Evolutionary conservation across 1,140 invertebrate species (phyloP), one percentile per base, ranked within the genome.

Genomic region (Zaprionus inermis): DNA sequence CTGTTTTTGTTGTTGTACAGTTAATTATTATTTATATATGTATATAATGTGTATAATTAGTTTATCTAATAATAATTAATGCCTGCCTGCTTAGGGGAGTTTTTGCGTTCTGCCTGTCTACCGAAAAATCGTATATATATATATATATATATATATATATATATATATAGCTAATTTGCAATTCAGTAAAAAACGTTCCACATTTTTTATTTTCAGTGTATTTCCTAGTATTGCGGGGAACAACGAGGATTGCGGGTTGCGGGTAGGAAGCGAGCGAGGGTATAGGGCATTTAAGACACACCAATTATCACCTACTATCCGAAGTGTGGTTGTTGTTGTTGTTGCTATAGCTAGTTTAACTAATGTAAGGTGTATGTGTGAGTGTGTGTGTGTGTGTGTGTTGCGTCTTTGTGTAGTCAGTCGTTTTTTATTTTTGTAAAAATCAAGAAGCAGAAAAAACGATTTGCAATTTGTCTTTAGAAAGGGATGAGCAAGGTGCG

Each of bases 241-340:
- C n/a, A 36, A 51, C n/a, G n/a, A n/a, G n/a, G n/a, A n/a, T n/a
- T n/a, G 61, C 32, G 59, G 32, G n/a, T 5, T 30, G 5, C 3
- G 36, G 24, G 34, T 14, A 44, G 58, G 38, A 16, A 38, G 32
- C 38, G 30, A 52, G 41, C 10, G 57, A 16, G 41, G 59, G 58
- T 24, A 24, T 28, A 66, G 78, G 71, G 58, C 72, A 76, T 76
- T 82, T 90, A 90, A 90, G 86, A 90, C 86, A 90, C 86, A 90
- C 86, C 80, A 86, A 90, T 90, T 90, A 90, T 90, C 86, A 90
- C 86, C 86, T 89, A 88, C 84, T 81, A 88, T 84, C 80, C 78
- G 78, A 88, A 76, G 79, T 86, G 51, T 68, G 36, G 57, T 71
- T 51, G 59, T 79, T 76, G 36, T 72, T 73, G 46, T 80, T 78